Conservation (phyloP, 2,797 vertebrate species). For the Coccyzus lansbergi region DNA sequence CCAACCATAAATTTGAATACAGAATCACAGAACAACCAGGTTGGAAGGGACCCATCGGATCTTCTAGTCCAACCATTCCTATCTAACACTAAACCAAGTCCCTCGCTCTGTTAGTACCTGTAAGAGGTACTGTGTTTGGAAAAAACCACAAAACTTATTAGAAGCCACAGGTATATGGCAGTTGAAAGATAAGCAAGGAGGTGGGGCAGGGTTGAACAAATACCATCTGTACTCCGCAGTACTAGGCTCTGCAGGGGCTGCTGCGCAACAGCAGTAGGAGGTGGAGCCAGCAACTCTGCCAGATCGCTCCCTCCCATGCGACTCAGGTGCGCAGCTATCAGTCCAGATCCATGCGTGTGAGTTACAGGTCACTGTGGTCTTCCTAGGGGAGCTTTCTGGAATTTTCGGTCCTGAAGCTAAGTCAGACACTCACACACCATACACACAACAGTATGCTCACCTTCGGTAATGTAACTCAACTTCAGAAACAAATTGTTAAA, state of each 20-base stretch:
- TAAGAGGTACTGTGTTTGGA: background rate
- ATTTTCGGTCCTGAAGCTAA: background rate
- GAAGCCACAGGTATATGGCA: constrained; percentile 5
- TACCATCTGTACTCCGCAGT: constrained; percentile 55
- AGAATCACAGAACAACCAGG: too few relatives aligned
- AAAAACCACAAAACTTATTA: background rate
- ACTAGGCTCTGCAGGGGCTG: constrained; percentile 53
- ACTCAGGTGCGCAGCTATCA: background rate
- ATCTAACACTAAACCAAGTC: too few relatives aligned
- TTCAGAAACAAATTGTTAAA: background rate
- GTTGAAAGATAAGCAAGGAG: constrained; percentile 45
- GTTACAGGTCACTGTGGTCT: rapidly evolving
- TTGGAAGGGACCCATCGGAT: too few relatives aligned
- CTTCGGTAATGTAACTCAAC: rapidly evolving
- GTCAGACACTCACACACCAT: rapidly evolving
- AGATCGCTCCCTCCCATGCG: background rate
- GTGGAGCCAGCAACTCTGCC: constrained; percentile 28
- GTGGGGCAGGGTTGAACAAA: constrained; percentile 60
- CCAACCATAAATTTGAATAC: background rate
- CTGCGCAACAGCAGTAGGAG: constrained; percentile 62
- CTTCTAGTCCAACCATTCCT: too few relatives aligned
- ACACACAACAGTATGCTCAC: rapidly evolving
- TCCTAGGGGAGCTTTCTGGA: background rate
- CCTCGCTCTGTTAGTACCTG: background rate
- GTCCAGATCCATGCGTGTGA: rapidly evolving